These are phyloP conservation scores for Manis pentadactyla DNA, from an alignment of 2,797 vertebrate species.

Conservation along the genomic window DNA sequence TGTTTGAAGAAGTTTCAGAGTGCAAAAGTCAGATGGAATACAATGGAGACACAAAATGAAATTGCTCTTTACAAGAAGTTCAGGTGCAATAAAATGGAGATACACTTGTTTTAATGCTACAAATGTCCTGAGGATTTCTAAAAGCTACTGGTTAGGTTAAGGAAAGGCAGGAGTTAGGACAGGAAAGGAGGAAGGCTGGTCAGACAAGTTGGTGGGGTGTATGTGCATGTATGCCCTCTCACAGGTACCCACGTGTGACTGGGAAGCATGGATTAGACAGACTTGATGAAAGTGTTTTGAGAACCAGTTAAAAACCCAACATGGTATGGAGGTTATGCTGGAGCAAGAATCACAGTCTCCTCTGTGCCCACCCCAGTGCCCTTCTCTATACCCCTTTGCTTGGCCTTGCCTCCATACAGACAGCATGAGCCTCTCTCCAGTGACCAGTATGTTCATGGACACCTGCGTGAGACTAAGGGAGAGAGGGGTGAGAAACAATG, in stretches of 20 bases:
- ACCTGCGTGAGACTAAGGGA: background rate
- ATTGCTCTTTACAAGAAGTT: conserved; percentile 80
- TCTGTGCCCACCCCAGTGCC: background rate
- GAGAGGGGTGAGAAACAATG: background rate
- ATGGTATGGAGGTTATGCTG: background rate
- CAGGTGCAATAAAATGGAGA: conserved; percentile 69
- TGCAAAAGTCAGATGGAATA: conserved; percentile 72
- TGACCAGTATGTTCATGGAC: too few species aligned
- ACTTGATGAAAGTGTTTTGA: background rate
- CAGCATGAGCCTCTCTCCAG: background rate
- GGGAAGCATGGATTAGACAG: background rate
- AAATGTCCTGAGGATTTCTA: conserved; percentile 71
- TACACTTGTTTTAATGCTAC: conserved; percentile 71
- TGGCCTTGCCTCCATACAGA: background rate
- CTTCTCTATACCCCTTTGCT: background rate
- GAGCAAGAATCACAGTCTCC: background rate
- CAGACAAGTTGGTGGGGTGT: background rate
- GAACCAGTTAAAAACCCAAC: background rate
- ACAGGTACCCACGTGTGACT: too few species aligned
- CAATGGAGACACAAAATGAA: conserved; percentile 79
- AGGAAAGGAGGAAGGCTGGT: background rate
- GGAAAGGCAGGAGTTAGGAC: background rate
- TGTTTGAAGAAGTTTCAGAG: conserved; percentile 78
- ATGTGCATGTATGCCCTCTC: fast-evolving
- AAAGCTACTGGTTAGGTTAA: conserved; percentile 62